Evolutionary conservation across 1,140 invertebrate species (phyloP), one percentile per base, ranked within the genome.

Genomic region (Drosophila melanogaster): DNA sequence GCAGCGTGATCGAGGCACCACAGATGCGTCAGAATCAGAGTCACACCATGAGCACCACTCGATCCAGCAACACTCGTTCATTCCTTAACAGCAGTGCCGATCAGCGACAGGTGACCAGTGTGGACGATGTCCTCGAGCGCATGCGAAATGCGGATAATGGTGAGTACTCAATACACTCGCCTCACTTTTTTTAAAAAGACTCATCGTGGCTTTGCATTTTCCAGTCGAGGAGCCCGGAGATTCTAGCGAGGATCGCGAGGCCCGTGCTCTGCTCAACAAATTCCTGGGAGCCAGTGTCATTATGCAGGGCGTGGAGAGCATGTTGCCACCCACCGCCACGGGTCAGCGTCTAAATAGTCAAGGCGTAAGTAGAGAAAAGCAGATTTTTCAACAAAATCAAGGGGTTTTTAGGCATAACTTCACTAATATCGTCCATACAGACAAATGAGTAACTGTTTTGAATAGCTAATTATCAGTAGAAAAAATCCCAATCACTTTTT

Each of bases 241-340:
- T 84, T 94, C 91, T 2, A 90, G 73, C 43, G 95, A 95, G 85
- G 95, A 96, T 91, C 91, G 93, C n/a, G 95, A 96, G 89, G 95
- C 95, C 11, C 93, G 95, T 41, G 94, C 95, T 57, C 92, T 96
- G 66, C 93, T 96, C 24, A 96, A 96, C 93, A 96, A 96, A 92
- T 96, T 96, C 92, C 93, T 96, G 24, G 96, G 96, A 43, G 95
- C 95, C 54, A 95, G 95, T 72, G 95, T 96, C 57, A 94, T 96
- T 17, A 94, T 96, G 92, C 94, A 94, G 53, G 95, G 91, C 4
- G 89, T 92, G 30, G 91, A 92, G 57, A 80, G 77, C 56, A 81
- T 90, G 72, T 41, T 92, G 46, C 91, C 90, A 30, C 60, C 72
- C 19, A 46, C 62, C 15, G 53, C 41, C n/a, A 72, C 66, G 22